phyloP scores from a whole-genome alignment of 1,140 invertebrate genomes.

The Musca vetustissima region DNA sequence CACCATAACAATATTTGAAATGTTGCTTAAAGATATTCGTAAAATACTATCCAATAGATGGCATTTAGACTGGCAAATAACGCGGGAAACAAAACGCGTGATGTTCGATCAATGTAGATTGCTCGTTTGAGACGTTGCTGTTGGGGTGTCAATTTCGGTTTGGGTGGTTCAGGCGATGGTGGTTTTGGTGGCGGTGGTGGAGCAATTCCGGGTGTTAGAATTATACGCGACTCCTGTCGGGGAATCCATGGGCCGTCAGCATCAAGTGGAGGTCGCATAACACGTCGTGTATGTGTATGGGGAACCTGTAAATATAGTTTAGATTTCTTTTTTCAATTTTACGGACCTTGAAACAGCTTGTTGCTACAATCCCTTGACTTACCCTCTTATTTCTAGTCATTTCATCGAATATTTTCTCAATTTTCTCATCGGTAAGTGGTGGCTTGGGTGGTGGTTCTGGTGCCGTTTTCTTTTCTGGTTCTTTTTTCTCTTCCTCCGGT shows the following conservation, averaged over 20 bases:
- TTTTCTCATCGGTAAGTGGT: conserved; percentile 42
- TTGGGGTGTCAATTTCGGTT: conserved; percentile 61
- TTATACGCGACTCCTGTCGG: conserved; percentile 50
- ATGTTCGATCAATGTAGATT: conserved; percentile 83
- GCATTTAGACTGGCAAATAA: conserved; percentile 82
- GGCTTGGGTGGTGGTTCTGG: conserved; percentile 29
- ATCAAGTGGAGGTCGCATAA: conserved; percentile 46
- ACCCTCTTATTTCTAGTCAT: conserved; percentile 53
- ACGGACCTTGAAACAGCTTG: no score
- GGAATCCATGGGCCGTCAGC: conserved; percentile 55
- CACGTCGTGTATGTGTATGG: conserved; percentile 34
- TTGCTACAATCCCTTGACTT: conserved; percentile 4
- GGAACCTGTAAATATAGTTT: no score
- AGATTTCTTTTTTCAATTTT: no score
- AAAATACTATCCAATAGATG: conserved; percentile 88
- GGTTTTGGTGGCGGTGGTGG: conserved; percentile 55
- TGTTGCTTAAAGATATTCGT: conserved; percentile 78
- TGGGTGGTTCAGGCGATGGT: conserved; percentile 58
- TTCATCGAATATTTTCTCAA: conserved; percentile 53
- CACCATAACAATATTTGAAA: no score
- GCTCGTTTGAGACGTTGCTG: conserved; percentile 73
- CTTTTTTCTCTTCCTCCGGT: conserved; percentile 44
- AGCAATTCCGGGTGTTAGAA: conserved; percentile 44
- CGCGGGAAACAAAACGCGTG: conserved; percentile 82
- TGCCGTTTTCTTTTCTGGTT: conserved; percentile 33